These are phyloP conservation scores for Sturnira hondurensis DNA, from an alignment of 2,113 vertebrate species.

Conservation along the genomic window DNA sequence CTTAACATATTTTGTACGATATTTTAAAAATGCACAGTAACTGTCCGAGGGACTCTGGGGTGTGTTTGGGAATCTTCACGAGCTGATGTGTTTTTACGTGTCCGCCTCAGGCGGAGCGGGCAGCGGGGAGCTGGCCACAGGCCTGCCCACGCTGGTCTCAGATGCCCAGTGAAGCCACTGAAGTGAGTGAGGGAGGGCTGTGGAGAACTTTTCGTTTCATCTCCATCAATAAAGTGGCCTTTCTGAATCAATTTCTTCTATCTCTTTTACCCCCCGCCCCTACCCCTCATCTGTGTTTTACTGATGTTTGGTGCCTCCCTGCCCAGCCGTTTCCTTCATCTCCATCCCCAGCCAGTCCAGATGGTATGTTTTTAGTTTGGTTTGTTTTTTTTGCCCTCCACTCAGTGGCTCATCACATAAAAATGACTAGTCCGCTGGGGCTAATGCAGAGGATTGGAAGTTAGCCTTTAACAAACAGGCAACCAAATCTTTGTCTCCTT, in stretches of 20 bases:
- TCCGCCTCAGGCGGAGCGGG: conserved; percentile 58
- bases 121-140: not conserved
- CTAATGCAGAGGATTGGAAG: not conserved
- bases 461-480: not conserved
- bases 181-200: conserved; percentile 78
- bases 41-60: conserved; percentile 38
- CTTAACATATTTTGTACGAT: conserved; percentile 75
- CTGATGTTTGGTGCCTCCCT: not conserved
- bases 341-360: not conserved
- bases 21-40: conserved; percentile 69
- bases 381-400: not conserved
- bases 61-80: conserved; percentile 66
- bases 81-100: conserved; percentile 76
- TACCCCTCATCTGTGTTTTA: not conserved
- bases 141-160: conserved; percentile 55
- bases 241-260: conserved; percentile 58
- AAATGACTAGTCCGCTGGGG: not conserved
- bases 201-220: conserved; percentile 55
- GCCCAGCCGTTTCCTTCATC: not conserved
- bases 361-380: not conserved
- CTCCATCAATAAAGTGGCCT: conserved; percentile 83
- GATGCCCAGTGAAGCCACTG: conserved; percentile 78
- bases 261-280: not conserved
- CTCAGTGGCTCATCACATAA: not conserved
- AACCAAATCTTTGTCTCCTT: not conserved